Percentiles rank a stretch among this genome's conserved stretches.
These are phyloP conservation scores for Phrynocephalus vlangalii DNA, from an alignment of 2,797 vertebrate genomes.

Conservation along the genomic window DNA sequence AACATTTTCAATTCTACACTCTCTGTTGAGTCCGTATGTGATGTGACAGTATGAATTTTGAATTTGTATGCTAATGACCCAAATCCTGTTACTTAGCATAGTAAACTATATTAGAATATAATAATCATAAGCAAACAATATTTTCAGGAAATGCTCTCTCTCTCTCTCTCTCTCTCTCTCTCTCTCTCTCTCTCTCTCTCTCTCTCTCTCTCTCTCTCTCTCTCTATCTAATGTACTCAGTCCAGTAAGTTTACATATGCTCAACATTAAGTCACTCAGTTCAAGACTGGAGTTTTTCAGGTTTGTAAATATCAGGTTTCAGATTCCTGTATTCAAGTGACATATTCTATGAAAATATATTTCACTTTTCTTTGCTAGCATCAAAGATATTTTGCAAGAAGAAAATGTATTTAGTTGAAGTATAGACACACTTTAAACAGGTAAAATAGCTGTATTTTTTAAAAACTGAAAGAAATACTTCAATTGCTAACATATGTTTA, in stretches of 20 bases:
- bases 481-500: constrained; percentile 10
- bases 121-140: neutral
- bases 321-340: neutral
- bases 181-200: too few relatives aligned
- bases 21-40: too few relatives aligned
- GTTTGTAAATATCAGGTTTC: neutral
- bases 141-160: neutral
- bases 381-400: neutral
- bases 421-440: neutral
- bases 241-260: neutral
- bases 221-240: neutral
- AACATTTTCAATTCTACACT: too few relatives aligned
- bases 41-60: too few relatives aligned
- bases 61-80: too few relatives aligned
- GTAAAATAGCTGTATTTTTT: neutral
- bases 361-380: neutral
- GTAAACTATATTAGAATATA: neutral
- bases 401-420: neutral
- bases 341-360: neutral
- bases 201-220: too few relatives aligned
- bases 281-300: neutral
- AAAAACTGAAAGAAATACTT: neutral
- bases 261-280: constrained; percentile 2
- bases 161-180: too few relatives aligned
- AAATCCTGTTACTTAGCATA: too few relatives aligned